Conservation (phyloP, 2,888 invertebrate genomes). For the Micoletzkya japonica region DNA sequence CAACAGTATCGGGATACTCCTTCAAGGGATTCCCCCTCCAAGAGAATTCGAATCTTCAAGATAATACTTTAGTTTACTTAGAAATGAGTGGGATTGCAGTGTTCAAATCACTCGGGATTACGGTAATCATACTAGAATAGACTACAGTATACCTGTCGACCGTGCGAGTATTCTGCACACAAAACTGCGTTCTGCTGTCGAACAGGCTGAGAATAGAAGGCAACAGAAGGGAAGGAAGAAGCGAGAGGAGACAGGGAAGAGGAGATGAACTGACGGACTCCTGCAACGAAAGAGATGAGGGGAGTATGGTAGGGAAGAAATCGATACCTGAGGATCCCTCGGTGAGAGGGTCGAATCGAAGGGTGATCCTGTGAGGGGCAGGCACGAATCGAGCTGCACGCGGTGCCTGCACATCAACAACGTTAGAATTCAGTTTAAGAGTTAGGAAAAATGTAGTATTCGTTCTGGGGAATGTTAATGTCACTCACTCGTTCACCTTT, state of each 20-base stretch:
- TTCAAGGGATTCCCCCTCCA: neutral
- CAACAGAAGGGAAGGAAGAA: conserved; percentile 9
- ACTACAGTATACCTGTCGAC: neutral
- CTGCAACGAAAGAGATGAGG: neutral
- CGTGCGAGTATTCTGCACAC: conserved; percentile 11
- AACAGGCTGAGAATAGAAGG: conserved; percentile 23
- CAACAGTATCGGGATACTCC: neutral
- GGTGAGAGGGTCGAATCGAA: conserved; percentile 22
- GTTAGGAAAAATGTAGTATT: no score
- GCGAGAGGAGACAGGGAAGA: neutral
- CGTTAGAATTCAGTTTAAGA: no score
- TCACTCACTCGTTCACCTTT: neutral
- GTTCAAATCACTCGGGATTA: no score
- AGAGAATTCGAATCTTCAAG: neutral
- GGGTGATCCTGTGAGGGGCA: conserved; percentile 10
- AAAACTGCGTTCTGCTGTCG: conserved; percentile 7
- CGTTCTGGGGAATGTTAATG: no score
- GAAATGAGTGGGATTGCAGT: no score
- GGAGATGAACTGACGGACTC: neutral
- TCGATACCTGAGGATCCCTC: neutral
- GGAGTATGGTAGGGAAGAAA: neutral
- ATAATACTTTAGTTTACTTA: no score
- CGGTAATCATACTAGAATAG: neutral
- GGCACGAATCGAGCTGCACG: conserved; percentile 28
- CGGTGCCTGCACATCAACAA: neutral